A percentile compares a stretch with the other conserved stretches of the same genome.
phyloP scores from a whole-genome alignment of 2,888 invertebrate species.

The Amphipoea lucens region DNA sequence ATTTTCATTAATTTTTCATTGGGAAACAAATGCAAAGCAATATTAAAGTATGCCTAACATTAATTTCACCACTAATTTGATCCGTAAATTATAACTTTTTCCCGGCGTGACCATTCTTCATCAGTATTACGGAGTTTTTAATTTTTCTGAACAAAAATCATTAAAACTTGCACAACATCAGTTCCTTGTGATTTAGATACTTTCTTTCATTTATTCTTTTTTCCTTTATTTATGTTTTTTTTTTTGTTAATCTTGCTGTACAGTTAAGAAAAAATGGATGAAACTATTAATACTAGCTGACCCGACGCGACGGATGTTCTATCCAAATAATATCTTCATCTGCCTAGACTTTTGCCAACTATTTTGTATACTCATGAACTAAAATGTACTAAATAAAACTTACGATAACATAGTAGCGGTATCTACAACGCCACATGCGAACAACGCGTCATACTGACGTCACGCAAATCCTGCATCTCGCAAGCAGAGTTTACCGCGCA shows the following conservation, averaged over 20 bases:
- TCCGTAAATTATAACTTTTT: slow-evolving; percentile 55
- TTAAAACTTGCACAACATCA: slow-evolving; percentile 58
- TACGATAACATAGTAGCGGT: no score
- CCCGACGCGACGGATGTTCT: not conserved
- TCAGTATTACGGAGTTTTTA: slow-evolving; percentile 35
- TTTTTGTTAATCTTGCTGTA: not conserved
- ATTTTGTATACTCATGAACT: no score
- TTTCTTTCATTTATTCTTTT: slow-evolving; percentile 11
- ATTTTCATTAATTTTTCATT: slow-evolving; percentile 9
- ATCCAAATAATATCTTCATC: no score
- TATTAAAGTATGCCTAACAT: slow-evolving; percentile 45
- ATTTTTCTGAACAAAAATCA: slow-evolving; percentile 63
- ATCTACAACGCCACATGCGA: no score
- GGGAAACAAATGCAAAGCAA: slow-evolving; percentile 33
- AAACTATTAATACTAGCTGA: not conserved
- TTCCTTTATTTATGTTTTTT: not conserved
- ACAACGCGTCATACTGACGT: no score
- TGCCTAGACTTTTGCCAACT: not conserved
- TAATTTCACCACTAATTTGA: slow-evolving; percentile 50
- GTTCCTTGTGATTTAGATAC: slow-evolving; percentile 33
- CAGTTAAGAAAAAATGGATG: not conserved
- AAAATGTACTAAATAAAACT: no score
- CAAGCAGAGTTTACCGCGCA: no score
- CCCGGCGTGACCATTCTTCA: slow-evolving; percentile 48
- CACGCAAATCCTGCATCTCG: no score